Evolutionary conservation across 2,797 vertebrate genomes (phyloP).

Genomic region (Sarcoramphus papa): DNA sequence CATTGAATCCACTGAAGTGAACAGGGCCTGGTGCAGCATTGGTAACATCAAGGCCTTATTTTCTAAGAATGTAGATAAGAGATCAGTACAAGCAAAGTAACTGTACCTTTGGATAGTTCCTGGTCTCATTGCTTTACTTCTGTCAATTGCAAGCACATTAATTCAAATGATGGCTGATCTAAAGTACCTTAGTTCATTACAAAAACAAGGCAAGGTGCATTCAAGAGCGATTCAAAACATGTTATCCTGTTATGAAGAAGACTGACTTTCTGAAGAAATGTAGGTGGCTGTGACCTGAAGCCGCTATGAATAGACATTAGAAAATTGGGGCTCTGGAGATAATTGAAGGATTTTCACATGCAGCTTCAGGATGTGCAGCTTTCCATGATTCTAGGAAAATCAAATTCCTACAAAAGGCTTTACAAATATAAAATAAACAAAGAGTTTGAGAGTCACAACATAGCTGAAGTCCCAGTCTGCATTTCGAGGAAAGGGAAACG

Average conservation of each 20-base stretch:
- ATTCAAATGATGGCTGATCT: slow-evolving; percentile 15
- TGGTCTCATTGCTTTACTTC: slow-evolving; percentile 28
- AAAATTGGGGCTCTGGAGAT: slow-evolving; percentile 12
- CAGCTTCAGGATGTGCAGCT: neutral
- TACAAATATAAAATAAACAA: neutral
- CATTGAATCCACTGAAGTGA: neutral
- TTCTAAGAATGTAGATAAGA: neutral
- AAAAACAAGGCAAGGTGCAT: slow-evolving; percentile 39
- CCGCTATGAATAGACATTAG: slow-evolving; percentile 22
- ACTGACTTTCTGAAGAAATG: slow-evolving; percentile 48
- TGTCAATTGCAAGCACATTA: neutral
- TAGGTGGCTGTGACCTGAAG: slow-evolving; percentile 17
- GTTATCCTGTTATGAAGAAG: slow-evolving; percentile 19
- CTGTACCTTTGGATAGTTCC: neutral
- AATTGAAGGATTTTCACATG: slow-evolving; percentile 10
- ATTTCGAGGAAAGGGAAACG: neutral
- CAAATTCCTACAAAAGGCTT: neutral
- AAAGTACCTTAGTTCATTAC: slow-evolving; percentile 17
- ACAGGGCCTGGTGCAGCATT: neutral
- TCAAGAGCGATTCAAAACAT: slow-evolving; percentile 19
- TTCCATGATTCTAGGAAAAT: slow-evolving; percentile 13
- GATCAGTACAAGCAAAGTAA: neutral
- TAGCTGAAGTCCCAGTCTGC: neutral
- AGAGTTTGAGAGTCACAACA: neutral
- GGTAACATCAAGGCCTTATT: neutral